A percentile compares a stretch with the other conserved stretches of the same genome.
phyloP scores from a whole-genome alignment of 2,113 vertebrate genomes.

The Capreolus pygargus region DNA sequence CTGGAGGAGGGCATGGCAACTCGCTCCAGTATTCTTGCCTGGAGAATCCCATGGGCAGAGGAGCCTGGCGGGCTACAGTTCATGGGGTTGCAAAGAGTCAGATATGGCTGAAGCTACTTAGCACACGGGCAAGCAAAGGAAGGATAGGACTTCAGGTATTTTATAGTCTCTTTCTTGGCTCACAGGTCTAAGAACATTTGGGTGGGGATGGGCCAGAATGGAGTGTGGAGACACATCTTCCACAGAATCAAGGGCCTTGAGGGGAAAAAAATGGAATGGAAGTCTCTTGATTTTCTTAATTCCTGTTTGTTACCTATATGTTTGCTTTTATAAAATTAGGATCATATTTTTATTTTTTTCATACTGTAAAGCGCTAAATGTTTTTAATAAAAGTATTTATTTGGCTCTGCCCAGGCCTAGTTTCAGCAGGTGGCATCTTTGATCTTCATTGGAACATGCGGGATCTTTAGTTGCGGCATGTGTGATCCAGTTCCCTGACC shows the following conservation, averaged over 20 bases:
- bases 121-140: not conserved
- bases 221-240: not conserved
- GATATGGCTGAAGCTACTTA: not conserved
- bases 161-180: not conserved
- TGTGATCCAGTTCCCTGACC: not conserved
- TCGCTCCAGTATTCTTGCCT: not conserved
- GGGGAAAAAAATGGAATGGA: not conserved
- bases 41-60: not conserved
- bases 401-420: not conserved
- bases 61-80: not conserved
- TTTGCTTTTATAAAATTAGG: not conserved
- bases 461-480: not conserved
- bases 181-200: not conserved
- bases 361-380: not conserved
- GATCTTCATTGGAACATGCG: not conserved
- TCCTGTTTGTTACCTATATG: not conserved
- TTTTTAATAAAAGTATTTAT: not conserved
- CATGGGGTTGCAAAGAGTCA: not conserved
- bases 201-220: not conserved
- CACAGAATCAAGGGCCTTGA: not conserved
- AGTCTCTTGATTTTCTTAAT: not conserved
- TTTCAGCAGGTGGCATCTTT: not conserved
- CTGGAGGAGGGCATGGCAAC: not conserved
- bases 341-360: not conserved
- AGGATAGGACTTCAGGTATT: not conserved